Evolutionary conservation across 2,113 vertebrate genomes (phyloP), one percentile per base, ranked within the genome.

Genomic region (Lophochroa leadbeateri): DNA sequence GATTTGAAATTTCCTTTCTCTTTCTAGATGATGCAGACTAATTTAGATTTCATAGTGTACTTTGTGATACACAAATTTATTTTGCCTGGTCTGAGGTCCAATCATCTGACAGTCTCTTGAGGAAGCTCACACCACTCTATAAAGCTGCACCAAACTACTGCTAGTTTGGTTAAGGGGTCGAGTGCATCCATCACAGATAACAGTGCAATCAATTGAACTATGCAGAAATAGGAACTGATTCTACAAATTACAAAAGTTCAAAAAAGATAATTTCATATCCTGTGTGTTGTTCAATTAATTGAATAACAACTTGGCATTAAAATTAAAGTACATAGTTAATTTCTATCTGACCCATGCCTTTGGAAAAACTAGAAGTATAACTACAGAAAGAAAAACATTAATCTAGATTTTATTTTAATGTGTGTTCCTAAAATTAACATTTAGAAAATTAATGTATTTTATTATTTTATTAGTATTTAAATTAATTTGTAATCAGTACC

Each of bases 231-330:
- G 10, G 37, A 96, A 76, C 19, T 23, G 33, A 89, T 76, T 86
- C 19, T 47, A 44, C 25, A 68, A 76, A 82, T 67, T 39, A 57
- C 20, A 10, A 39, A 96, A 78, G 55, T 81, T 94, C 67, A 80
- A 9, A 93, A 52, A 49, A 28, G 33, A 87, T 69, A 44, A 37
- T 24, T 39, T 91, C 72, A 84, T 74, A 83, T 83, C 27, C 41
- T 88, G 4, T 86, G 25, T 68, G 39, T 71, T 77, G 16, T 57
- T 93, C 50, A 76, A 37, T 83, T 95, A 95, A 93, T 65, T 95
- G 77, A 87, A 89, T 82, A 82, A 75, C 35, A 50, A 79, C 60
- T 82, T 92, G 70, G 87, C 28, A 70, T 91, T 82, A 90, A 94
- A 95, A 76, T 77, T 55, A 85, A 88, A 89, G 37, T 60, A 49